phyloP scores from a whole-genome alignment of 1,140 invertebrate species.

The Polypedilum vanderplanki region DNA sequence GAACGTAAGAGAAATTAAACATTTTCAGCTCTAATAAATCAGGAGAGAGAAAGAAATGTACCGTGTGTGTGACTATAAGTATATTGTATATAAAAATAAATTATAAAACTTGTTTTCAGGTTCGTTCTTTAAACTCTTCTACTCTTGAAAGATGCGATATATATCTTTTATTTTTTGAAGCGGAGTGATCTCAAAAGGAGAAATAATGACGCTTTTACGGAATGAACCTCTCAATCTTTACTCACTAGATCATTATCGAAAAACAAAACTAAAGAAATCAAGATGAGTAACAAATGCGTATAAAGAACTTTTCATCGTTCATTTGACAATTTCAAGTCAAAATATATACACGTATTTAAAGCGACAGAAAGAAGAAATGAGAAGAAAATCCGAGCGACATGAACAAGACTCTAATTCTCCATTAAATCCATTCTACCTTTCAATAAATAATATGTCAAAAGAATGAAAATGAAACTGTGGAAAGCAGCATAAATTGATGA shows the following conservation, averaged over 20 bases:
- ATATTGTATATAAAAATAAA: neutral
- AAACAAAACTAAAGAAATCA: slow-evolving; percentile 4
- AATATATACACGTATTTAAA: slow-evolving; percentile 1
- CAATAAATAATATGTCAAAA: slow-evolving; percentile 20
- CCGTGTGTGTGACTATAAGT: neutral
- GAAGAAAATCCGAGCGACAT: slow-evolving; percentile 16
- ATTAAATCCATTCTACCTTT: slow-evolving; percentile 14
- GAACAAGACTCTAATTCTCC: slow-evolving; percentile 17
- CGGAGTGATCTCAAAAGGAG: neutral
- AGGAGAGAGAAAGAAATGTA: neutral
- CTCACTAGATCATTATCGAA: slow-evolving; percentile 11
- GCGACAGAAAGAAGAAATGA: neutral
- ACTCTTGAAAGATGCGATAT: no score
- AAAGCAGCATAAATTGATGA: neutral
- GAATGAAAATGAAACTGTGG: neutral
- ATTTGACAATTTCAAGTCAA: slow-evolving; percentile 13
- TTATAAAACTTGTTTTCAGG: slow-evolving; percentile 7
- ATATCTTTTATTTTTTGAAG: no score
- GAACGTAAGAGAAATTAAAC: neutral
- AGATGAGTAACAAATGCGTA: slow-evolving; percentile 11
- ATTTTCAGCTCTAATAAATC: slow-evolving; percentile 13
- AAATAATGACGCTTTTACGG: neutral
- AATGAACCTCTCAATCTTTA: slow-evolving; percentile 5
- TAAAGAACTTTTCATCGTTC: neutral
- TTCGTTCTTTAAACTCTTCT: neutral